Conservation (phyloP, 2,113 vertebrate genomes). For the Poeciliopsis turrubarensis region DNA sequence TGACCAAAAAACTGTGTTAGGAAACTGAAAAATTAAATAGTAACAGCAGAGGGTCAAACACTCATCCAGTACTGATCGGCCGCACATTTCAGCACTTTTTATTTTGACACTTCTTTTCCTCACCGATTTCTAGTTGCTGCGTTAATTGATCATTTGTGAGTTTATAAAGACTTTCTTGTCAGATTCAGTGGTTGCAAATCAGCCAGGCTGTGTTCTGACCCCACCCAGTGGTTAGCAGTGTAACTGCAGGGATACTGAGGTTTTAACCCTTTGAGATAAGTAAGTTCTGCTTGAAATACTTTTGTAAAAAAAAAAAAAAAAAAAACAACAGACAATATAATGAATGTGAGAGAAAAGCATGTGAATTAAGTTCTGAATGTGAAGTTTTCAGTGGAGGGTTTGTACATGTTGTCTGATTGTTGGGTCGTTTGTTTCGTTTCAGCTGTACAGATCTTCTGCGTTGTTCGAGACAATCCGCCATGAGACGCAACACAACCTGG, state of each 20-base stretch:
- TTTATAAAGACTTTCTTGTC: not conserved
- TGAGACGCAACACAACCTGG: slow-evolving; percentile 89
- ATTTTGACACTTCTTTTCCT: too few relatives aligned
- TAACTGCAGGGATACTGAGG: not conserved
- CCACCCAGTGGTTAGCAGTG: slow-evolving; percentile 28
- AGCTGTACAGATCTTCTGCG: slow-evolving; percentile 90
- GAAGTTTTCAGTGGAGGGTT: too few relatives aligned
- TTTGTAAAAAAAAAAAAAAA: too few relatives aligned
- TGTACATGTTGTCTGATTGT: not conserved
- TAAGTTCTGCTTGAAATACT: not conserved
- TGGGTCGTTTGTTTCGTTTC: slow-evolving; percentile 29
- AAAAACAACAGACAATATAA: too few relatives aligned
- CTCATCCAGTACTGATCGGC: too few relatives aligned
- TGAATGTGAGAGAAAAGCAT: not conserved
- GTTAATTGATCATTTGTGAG: not conserved
- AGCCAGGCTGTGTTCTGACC: slow-evolving; percentile 19
- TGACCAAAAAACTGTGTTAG: too few relatives aligned
- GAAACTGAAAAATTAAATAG: too few relatives aligned
- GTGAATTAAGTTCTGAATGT: not conserved
- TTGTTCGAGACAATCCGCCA: slow-evolving; percentile 93
- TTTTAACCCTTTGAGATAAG: not conserved
- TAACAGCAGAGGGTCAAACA: too few relatives aligned
- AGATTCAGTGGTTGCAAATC: not conserved
- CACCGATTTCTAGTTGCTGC: too few relatives aligned
- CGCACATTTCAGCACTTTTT: too few relatives aligned